These are phyloP conservation scores for Drosophila tropicalis DNA, from an alignment of 1,140 invertebrate species.

Conservation along the genomic window DNA sequence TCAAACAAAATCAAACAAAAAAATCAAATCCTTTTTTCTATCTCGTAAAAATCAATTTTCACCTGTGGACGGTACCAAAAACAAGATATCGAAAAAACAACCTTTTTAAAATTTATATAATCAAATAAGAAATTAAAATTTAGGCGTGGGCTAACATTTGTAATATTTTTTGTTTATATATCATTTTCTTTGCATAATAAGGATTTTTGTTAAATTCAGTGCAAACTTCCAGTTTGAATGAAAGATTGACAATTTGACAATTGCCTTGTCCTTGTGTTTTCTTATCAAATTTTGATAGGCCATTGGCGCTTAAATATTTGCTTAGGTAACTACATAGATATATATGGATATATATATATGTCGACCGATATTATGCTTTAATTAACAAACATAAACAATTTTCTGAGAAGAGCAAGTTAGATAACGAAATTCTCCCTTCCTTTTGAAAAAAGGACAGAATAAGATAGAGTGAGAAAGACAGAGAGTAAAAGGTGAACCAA, in stretches of 20 bases:
- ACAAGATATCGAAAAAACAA: too few species aligned
- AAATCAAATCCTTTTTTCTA: too few species aligned
- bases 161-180: not conserved
- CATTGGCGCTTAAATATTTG: slow-evolving; percentile 9
- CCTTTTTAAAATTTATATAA: too few species aligned
- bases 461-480: not conserved
- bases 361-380: slow-evolving; percentile 12
- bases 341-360: not conserved
- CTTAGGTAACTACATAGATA: slow-evolving; percentile 4
- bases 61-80: too few species aligned
- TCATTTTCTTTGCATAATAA: not conserved
- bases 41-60: too few species aligned
- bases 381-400: slow-evolving; percentile 15
- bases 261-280: slow-evolving; percentile 3
- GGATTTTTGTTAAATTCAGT: not conserved
- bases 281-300: slow-evolving; percentile 14
- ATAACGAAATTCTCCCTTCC: not conserved
- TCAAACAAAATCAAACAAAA: too few species aligned
- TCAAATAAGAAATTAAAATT: too few species aligned
- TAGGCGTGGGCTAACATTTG: too few species aligned
- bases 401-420: not conserved
- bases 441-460: not conserved
- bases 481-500: not conserved
- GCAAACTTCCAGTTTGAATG: not conserved
- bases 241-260: slow-evolving; percentile 2